phyloP scores from a whole-genome alignment of 2,888 invertebrate species.

The Ceraclea dissimilis region DNA sequence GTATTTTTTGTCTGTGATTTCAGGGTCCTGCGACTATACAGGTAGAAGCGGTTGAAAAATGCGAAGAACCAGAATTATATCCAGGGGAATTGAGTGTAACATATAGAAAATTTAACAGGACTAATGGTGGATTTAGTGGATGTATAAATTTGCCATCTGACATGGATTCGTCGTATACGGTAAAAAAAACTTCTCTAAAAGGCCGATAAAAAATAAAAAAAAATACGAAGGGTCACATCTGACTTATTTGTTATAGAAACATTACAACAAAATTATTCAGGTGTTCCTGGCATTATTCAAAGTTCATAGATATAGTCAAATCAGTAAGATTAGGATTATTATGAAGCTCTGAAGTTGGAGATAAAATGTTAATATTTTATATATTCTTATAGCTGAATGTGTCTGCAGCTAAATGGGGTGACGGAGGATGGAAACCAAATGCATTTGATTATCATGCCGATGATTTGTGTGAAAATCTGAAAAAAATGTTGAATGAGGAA shows the following conservation, averaged over 20 bases:
- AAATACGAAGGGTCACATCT: too few species aligned
- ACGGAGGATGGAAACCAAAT: slow-evolving; percentile 23
- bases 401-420: slow-evolving; percentile 20
- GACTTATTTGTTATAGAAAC: too few species aligned
- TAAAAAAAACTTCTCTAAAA: too few species aligned
- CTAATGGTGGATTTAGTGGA: slow-evolving; percentile 13
- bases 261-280: too few species aligned
- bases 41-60: slow-evolving; percentile 16
- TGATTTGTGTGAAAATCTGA: slow-evolving; percentile 7
- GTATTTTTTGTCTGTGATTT: too few species aligned
- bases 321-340: too few species aligned
- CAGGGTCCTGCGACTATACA: slow-evolving; percentile 21
- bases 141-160: not conserved
- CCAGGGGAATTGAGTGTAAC: not conserved
- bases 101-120: slow-evolving; percentile 15
- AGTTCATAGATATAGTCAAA: too few species aligned
- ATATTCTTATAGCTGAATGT: slow-evolving; percentile 14
- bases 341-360: too few species aligned
- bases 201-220: too few species aligned
- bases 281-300: too few species aligned
- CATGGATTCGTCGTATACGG: not conserved
- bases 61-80: slow-evolving; percentile 15
- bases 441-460: slow-evolving; percentile 6
- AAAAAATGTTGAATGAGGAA: not conserved
- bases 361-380: not conserved